These are phyloP conservation scores for Anser brachyrhynchus DNA, from an alignment of 2,113 vertebrate species.

Conservation along the genomic window DNA sequence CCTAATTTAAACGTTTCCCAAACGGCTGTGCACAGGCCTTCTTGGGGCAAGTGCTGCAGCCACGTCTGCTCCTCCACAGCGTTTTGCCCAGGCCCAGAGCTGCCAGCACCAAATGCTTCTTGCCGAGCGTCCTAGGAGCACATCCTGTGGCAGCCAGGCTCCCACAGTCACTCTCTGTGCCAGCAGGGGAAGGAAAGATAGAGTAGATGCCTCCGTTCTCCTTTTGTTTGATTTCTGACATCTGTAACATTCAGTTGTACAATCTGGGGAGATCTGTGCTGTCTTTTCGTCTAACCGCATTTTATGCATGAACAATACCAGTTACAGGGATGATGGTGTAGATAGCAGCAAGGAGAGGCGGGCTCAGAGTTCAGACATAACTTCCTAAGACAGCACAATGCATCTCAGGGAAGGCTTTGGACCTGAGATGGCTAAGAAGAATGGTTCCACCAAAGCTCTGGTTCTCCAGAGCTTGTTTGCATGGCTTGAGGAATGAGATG, in stretches of 20 bases:
- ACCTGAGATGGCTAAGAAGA: not conserved
- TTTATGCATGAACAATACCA: not conserved
- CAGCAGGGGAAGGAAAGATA: not conserved
- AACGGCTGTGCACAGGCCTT: constrained; percentile 4
- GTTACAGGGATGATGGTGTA: not conserved
- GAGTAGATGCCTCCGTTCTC: not conserved
- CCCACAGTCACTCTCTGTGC: rapidly evolving
- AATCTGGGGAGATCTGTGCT: not conserved
- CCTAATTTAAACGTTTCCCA: constrained; percentile 34
- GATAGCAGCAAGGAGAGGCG: not conserved
- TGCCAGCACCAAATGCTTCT: not conserved
- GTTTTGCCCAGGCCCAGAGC: not conserved
- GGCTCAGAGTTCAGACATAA: not conserved
- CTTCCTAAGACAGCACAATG: not conserved
- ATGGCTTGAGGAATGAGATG: not conserved
- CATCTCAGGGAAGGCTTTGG: not conserved
- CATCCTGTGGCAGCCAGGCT: not conserved
- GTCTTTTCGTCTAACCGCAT: not conserved
- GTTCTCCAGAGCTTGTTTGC: not conserved
- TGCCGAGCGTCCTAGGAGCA: not conserved
- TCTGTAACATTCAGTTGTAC: not conserved
- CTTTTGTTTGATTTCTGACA: not conserved
- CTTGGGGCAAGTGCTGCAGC: constrained; percentile 13
- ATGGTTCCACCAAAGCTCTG: not conserved
- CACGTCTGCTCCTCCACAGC: not conserved